phyloP scores from a whole-genome alignment of 2,797 vertebrate genomes.

The Peromyscus nudipes region DNA sequence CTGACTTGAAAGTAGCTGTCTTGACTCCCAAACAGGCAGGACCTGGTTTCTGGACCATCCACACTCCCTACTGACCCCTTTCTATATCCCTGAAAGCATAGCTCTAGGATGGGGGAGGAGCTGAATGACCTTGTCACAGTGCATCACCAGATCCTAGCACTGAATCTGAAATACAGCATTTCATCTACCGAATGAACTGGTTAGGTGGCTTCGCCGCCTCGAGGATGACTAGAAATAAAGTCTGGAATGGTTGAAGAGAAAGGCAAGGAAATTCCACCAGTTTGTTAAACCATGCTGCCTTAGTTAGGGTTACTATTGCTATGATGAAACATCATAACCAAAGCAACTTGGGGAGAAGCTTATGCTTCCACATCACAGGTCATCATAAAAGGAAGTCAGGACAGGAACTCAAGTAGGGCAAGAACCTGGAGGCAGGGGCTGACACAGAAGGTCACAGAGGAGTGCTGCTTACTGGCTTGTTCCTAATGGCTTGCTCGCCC shows the following conservation, averaged over 20 bases:
- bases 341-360: not conserved
- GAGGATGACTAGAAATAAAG: not conserved
- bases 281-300: not conserved
- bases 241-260: not conserved
- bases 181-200: not conserved
- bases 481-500: not conserved
- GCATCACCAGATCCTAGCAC: not conserved
- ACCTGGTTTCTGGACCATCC: not conserved
- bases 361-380: not conserved
- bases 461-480: not conserved
- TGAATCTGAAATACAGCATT: not conserved
- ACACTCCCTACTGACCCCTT: not conserved
- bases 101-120: not conserved
- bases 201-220: not conserved
- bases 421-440: not conserved
- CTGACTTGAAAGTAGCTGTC: not conserved
- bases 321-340: not conserved
- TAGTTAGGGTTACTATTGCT: not conserved
- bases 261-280: not conserved
- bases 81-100: not conserved
- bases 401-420: not conserved
- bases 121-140: not conserved
- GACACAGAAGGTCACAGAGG: not conserved
- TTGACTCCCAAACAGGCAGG: not conserved
- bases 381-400: not conserved